Evolutionary conservation across 2,888 invertebrate species (phyloP).

Genomic region (Orthosia gothica): DNA sequence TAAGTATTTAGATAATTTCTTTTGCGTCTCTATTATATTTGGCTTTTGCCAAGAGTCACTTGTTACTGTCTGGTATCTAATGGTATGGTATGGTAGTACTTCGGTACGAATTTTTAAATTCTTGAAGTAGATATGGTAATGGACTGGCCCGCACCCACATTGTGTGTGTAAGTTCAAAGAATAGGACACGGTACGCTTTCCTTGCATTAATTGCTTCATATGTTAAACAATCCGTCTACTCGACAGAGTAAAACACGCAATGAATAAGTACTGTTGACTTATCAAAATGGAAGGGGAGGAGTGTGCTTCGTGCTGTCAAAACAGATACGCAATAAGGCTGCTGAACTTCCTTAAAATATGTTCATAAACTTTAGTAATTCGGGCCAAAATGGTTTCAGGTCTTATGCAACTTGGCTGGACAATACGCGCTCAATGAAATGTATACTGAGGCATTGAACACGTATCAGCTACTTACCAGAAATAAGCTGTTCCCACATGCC

Average conservation of each 20-base stretch:
- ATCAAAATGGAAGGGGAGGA: no score
- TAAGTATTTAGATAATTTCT: conserved; percentile 81
- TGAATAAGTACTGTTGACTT: no score
- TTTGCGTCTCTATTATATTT: not conserved
- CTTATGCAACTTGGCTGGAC: conserved; percentile 98
- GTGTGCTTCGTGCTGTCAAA: no score
- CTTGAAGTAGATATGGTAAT: not conserved
- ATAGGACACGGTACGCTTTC: no score
- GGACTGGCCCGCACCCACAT: no score
- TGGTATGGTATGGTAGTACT: not conserved
- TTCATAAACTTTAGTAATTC: not conserved
- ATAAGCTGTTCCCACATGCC: conserved; percentile 98
- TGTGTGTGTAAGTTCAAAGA: no score
- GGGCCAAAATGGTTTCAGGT: conserved; percentile 91
- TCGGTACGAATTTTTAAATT: not conserved
- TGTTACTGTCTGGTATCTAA: no score
- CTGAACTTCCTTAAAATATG: no score
- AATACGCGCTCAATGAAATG: conserved; percentile 98
- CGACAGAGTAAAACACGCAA: no score
- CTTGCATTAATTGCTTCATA: no score
- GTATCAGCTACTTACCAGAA: conserved; percentile 98
- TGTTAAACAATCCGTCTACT: no score
- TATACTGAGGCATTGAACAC: conserved; percentile 99
- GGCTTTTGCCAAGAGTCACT: not conserved
- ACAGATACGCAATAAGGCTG: no score